Evolutionary conservation across 2,113 vertebrate genomes (phyloP).

Genomic region (Bubo scandiacus): DNA sequence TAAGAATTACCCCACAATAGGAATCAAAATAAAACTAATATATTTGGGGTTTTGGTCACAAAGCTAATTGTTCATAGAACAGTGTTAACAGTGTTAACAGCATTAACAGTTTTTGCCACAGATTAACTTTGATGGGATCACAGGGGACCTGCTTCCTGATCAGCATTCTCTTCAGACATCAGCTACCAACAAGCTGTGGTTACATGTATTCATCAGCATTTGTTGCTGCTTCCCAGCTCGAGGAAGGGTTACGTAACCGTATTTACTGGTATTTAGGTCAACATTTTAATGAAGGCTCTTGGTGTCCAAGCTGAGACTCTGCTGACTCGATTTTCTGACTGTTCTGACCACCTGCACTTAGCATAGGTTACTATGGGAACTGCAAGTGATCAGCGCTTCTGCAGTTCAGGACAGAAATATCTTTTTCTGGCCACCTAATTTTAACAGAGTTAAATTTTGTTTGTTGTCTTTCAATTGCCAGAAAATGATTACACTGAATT

Average conservation of each 20-base stretch:
- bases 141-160: not conserved
- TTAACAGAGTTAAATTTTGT: not conserved
- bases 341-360: not conserved
- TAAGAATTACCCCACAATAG: not conserved
- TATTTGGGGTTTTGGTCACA: not conserved
- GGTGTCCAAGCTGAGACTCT: not conserved
- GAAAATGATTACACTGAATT: not conserved
- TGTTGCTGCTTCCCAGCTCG: not conserved
- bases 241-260: not conserved
- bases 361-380: not conserved
- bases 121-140: not conserved
- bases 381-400: not conserved
- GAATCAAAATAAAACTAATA: not conserved
- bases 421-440: not conserved
- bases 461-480: not conserved
- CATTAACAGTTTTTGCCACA: not conserved
- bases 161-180: not conserved
- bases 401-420: not conserved
- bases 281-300: not conserved
- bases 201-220: not conserved
- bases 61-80: not conserved
- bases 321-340: conserved; percentile 5
- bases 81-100: not conserved
- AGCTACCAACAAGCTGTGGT: not conserved
- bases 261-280: conserved; percentile 31